Evolutionary conservation across 2,113 vertebrate genomes (phyloP).

Genomic region (Phrynocephalus versicolor): DNA sequence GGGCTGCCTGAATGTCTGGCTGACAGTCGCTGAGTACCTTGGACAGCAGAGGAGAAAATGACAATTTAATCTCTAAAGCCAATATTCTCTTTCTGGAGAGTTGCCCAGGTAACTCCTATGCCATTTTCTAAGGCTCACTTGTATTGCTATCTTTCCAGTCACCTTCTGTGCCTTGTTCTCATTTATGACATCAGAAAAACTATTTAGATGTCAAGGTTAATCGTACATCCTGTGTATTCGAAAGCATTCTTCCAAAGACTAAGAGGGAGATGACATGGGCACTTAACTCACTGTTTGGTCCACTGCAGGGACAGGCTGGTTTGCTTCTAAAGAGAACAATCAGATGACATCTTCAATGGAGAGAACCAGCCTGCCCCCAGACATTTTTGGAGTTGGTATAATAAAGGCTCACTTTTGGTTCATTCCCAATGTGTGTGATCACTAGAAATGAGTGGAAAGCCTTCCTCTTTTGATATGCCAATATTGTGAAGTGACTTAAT

Average conservation of each 20-base stretch:
- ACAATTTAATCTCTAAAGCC: slow-evolving; percentile 48
- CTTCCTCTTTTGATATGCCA: too few relatives aligned
- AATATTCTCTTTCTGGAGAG: slow-evolving; percentile 29
- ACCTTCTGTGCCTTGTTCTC: background rate
- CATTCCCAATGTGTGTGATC: too few relatives aligned
- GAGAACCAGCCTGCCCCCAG: too few relatives aligned
- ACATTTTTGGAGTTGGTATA: too few relatives aligned
- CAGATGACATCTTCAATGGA: too few relatives aligned
- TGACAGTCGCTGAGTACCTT: slow-evolving; percentile 15
- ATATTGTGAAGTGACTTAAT: too few relatives aligned
- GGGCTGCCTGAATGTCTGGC: background rate
- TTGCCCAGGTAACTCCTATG: background rate
- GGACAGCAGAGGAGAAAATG: background rate
- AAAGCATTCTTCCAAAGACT: background rate
- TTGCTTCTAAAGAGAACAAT: too few relatives aligned
- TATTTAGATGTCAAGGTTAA: slow-evolving; percentile 9
- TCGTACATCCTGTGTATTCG: slow-evolving; percentile 4
- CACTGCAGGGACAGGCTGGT: too few relatives aligned
- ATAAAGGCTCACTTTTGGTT: too few relatives aligned
- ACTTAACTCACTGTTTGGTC: too few relatives aligned
- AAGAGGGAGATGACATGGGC: background rate
- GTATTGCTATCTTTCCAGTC: background rate
- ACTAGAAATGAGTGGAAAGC: too few relatives aligned
- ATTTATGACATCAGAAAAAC: background rate
- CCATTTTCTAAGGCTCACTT: background rate